phyloP scores from a whole-genome alignment of 1,140 invertebrate species.

The Gonatopus flavifemur region DNA sequence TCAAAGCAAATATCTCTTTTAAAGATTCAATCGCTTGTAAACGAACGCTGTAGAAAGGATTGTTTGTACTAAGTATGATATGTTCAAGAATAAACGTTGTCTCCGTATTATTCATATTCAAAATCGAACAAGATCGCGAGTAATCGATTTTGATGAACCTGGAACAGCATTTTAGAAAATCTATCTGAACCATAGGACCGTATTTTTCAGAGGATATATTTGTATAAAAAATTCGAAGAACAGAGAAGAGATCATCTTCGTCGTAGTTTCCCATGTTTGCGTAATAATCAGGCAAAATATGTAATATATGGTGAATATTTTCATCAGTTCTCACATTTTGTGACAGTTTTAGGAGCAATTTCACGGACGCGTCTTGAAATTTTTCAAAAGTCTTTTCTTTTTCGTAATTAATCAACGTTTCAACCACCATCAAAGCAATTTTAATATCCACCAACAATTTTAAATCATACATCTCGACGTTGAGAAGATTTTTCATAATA shows the following conservation, averaged over 20 bases:
- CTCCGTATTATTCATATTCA: constrained; percentile 1
- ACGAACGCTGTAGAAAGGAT: constrained; percentile 46
- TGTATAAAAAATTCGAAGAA: too few species aligned
- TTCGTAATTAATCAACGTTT: constrained; percentile 18
- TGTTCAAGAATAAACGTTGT: constrained; percentile 26
- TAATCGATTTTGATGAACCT: constrained; percentile 33
- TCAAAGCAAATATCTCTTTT: constrained; percentile 34
- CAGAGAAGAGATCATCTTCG: too few species aligned
- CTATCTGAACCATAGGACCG: constrained; percentile 37
- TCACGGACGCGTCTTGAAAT: constrained; percentile 10
- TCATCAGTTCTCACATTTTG: constrained; percentile 25
- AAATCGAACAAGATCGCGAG: constrained; percentile 7
- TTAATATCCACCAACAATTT: constrained; percentile 17
- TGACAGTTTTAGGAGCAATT: constrained; percentile 27
- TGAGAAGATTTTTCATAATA: constrained; percentile 29
- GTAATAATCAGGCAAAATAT: constrained; percentile 31
- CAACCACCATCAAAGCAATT: constrained; percentile 29
- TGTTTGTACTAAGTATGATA: constrained; percentile 42
- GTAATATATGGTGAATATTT: constrained; percentile 23
- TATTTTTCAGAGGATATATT: too few species aligned
- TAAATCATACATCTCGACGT: constrained; percentile 31
- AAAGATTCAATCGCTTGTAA: constrained; percentile 45
- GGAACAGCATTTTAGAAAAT: constrained; percentile 43
- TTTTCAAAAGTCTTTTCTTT: constrained; percentile 16
- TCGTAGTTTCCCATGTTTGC: constrained; percentile 15